phyloP scores from a whole-genome alignment of 2,797 vertebrate species.

The Decapterus maruadsi region DNA sequence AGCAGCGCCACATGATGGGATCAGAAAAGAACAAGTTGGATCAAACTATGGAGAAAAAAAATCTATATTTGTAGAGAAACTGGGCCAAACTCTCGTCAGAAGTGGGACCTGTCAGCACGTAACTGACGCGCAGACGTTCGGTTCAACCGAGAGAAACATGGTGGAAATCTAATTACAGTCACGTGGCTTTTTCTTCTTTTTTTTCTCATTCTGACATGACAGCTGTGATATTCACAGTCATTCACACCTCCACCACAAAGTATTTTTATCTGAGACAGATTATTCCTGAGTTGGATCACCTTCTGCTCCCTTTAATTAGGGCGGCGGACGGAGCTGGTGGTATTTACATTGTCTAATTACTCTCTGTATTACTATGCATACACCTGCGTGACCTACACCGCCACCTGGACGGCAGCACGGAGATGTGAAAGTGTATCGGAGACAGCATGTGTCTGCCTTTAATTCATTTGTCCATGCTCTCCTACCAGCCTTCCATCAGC shows the following conservation, averaged over 20 bases:
- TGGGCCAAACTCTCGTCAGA: not conserved
- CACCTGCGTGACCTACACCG: constrained; percentile 59
- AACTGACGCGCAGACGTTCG: not conserved
- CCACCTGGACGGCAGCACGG: constrained; percentile 33
- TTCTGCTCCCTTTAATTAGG: constrained; percentile 76
- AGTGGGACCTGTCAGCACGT: constrained; percentile 1
- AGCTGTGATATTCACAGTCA: constrained; percentile 45
- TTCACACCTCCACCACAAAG: constrained; percentile 38
- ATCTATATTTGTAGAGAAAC: not conserved
- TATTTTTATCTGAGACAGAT: constrained; percentile 53
- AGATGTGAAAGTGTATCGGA: not conserved
- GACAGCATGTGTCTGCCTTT: constrained; percentile 18
- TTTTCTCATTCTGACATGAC: constrained; percentile 22
- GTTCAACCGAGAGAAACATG: not conserved
- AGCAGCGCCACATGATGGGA: no score
- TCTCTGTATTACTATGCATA: constrained; percentile 58
- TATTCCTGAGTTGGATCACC: constrained; percentile 49
- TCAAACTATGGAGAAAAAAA: no score
- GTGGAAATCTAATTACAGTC: not conserved
- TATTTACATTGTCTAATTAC: constrained; percentile 83
- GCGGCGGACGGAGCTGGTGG: constrained; percentile 57
- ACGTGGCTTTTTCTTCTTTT: not conserved
- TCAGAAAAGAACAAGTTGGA: no score
- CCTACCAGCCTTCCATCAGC: constrained; percentile 17
- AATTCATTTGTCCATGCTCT: constrained; percentile 34